A percentile compares a stretch with the other conserved stretches of the same genome.
phyloP scores from a whole-genome alignment of 2,113 vertebrate genomes.

The human region DNA sequence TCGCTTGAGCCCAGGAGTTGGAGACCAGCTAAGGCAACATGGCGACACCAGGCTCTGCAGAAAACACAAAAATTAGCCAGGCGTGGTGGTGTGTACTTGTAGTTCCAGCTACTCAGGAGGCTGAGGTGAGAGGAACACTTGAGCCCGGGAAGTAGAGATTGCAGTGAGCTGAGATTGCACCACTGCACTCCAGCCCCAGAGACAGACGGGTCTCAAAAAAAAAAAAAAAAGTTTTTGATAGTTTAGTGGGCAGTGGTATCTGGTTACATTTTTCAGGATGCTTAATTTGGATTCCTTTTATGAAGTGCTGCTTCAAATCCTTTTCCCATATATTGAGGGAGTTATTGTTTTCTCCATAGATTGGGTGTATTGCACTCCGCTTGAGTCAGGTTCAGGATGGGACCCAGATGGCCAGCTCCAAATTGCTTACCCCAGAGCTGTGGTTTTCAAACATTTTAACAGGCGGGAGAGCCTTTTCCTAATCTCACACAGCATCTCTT shows the following conservation, averaged over 20 bases:
- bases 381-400: not conserved
- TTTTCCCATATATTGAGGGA: not conserved
- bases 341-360: not conserved
- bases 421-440: not conserved
- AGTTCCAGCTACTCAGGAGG: too few species aligned
- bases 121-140: too few species aligned
- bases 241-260: not conserved
- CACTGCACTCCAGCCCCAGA: too few species aligned
- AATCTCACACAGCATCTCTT: not conserved
- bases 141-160: too few species aligned
- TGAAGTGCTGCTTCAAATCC: not conserved
- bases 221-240: not conserved
- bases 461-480: slow-evolving; percentile 27
- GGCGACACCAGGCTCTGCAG: too few species aligned
- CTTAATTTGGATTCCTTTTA: not conserved
- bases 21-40: too few species aligned
- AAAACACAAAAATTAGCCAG: too few species aligned
- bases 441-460: slow-evolving; percentile 20
- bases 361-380: not conserved
- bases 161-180: too few species aligned
- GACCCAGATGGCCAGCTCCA: not conserved
- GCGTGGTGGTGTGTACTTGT: too few species aligned
- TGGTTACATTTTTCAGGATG: slow-evolving; percentile 6
- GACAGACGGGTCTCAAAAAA: too few species aligned
- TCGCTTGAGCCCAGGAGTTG: too few species aligned